Conservation (phyloP, 2,113 vertebrate species). For the Amphiprion percula region DNA sequence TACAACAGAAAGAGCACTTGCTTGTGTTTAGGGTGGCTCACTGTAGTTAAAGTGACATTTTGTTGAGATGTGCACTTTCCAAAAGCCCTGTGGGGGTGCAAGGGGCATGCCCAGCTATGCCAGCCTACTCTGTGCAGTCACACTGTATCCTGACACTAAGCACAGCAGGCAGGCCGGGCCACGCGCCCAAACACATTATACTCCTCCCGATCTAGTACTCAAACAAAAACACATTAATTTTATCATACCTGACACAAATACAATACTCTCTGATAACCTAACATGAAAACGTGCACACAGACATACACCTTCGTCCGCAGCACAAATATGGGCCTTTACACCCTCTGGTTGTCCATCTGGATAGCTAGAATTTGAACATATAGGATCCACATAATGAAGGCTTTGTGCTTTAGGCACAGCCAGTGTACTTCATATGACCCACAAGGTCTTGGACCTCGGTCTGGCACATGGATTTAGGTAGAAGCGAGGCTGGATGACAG, state of each 20-base stretch:
- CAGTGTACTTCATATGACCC: conserved; percentile 19
- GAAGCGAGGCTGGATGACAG: neutral
- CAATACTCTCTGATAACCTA: conserved; percentile 30
- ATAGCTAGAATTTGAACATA: conserved; percentile 7
- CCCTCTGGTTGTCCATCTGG: conserved; percentile 14
- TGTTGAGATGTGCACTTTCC: conserved; percentile 78
- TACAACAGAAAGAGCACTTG: conserved; percentile 30
- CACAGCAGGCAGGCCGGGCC: conserved; percentile 66
- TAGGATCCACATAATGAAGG: neutral
- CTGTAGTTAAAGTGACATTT: conserved; percentile 76
- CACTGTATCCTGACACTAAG: conserved; percentile 68
- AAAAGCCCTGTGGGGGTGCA: conserved; percentile 68
- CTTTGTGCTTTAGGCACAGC: conserved; percentile 1
- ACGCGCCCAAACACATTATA: conserved; percentile 72
- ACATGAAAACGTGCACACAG: conserved; percentile 15
- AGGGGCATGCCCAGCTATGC: conserved; percentile 65
- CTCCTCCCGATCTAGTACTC: conserved; percentile 61
- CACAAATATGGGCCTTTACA: conserved; percentile 15
- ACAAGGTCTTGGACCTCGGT: neutral
- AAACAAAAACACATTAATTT: conserved; percentile 52
- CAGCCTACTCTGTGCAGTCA: conserved; percentile 53
- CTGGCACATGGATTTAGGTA: neutral
- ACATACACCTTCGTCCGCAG: conserved; percentile 13
- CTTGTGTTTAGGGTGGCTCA: conserved; percentile 52
- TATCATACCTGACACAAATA: conserved; percentile 45